Base-by-base conservation (phyloP, 2,888 invertebrate genomes). In the Acronicta aceris region DNA sequence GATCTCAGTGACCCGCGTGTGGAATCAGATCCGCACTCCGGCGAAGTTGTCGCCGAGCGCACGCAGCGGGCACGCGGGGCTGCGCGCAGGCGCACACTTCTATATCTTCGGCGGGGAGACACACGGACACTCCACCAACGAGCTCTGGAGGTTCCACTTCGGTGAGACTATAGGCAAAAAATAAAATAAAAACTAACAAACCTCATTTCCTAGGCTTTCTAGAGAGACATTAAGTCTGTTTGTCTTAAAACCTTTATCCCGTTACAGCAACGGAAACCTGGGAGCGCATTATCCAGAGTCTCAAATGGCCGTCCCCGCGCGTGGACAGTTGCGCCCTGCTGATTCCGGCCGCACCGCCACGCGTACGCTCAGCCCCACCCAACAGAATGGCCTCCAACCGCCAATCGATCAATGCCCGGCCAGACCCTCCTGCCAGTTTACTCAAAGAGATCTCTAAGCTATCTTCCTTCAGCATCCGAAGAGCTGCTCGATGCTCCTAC, bases 141-240 rank as follows among this genome's bases (percentile, higher is more conserved):
- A 98, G 81, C 94, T 98, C 48, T 98, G 98, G 98, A 95, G 97
- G 87, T 97, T 97, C 90, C 97, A 97, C 89, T 98, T 97, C 86
- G 96, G 97, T 97, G 68, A 68, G 45, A 25, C 1, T 21, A 21
- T 21, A 21, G 21, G n/a, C n/a, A n/a, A n/a, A n/a, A 21, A 21
- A 21, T 21, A 21, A 21, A 3, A 21, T 3, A 21, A 4, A 21
- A 21, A 40, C 10, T 33, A 12, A 9, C 10, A 9, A 7, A 33
- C 5, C 36, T 2, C n/a, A n/a, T n/a, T 38, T 38, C 13, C n/a
- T 2, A 38, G n/a, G 6, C n/a, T 33, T 33, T 5, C 33, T 33
- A 33, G 3, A 12, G 0, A 33, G 12, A 12, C 12, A 33, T 33
- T 33, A 38, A 6, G 7, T 38, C 5, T 38, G 5, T 38, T 38